Base-by-base conservation (phyloP, 23 tunicate species). In the Pegea sp. region DNA sequence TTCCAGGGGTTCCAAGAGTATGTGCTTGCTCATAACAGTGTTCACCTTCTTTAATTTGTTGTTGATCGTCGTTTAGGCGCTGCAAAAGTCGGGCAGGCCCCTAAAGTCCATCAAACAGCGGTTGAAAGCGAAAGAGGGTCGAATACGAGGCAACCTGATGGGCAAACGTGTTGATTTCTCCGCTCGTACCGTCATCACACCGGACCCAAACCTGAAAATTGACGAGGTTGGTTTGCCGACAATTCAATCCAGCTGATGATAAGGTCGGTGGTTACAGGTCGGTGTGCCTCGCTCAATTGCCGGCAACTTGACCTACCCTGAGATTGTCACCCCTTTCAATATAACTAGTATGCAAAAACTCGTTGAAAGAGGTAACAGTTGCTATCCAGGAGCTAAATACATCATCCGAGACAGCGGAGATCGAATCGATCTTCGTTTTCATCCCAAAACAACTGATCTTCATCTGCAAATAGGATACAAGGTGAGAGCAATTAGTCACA, bases 81-180 rank as follows among this genome's bases (percentile, higher is more conserved):
- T 91, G 51, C 99, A 91, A 79, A 91, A 91, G 62, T 78, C 93
- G 1, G 99, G 99, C n/a, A 58, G 99, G 22, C 99, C 99, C 16
- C 66, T 91, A 26, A 91, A 91, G 51, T 91, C 99, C 3, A 91
- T 91, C 52, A 79, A 84, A 48, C 93, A 91, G 46, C 52, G 99
- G 27, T 64, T 91, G 44, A 91, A 91, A 61, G 99, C 99, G 24
- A 91, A 91, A 46, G 99, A 91, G 48, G 99, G 99, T 29, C 56
- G 99, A 48, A 75, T 91, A 49, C 86, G 99, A 29, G 99, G 99
- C 29, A 91, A 91, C 63, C 57, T 91, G 64, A 91, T 91, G 99
- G 99, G 99, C 63, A 91, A 91, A 65, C 99, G 99, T n/a, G 99
- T 91, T 34, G 93, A 91, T 49, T 91, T 91, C 30, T 91, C 99